phyloP scores from a whole-genome alignment of 2,797 vertebrate genomes.

The Oceanodroma leucorhoa region DNA sequence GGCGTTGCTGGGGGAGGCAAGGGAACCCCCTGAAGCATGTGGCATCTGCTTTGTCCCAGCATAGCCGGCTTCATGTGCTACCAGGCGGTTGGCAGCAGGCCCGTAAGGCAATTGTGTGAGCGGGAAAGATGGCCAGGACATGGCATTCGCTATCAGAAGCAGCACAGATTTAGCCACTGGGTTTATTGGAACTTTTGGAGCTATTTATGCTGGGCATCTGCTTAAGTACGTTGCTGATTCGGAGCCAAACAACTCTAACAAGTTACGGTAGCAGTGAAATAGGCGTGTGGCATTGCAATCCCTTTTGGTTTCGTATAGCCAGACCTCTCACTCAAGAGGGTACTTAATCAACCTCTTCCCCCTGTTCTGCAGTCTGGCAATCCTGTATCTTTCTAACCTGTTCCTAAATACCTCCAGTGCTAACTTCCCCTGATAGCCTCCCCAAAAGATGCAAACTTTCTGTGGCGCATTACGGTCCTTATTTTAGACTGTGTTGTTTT shows the following conservation, averaged over 20 bases:
- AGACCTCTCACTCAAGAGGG: background rate
- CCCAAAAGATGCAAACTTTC: background rate
- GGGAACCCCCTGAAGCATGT: background rate
- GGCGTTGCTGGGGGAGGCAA: background rate
- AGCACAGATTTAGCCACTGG: background rate
- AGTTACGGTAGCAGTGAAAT: background rate
- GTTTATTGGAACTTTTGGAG: background rate
- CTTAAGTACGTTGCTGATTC: background rate
- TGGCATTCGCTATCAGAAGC: background rate
- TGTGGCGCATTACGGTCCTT: fast-evolving
- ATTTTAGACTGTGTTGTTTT: background rate
- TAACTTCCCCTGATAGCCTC: background rate
- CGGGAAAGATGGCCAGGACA: background rate
- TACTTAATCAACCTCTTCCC: background rate
- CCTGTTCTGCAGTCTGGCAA: background rate
- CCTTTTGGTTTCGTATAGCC: background rate
- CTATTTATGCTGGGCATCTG: constrained; percentile 6
- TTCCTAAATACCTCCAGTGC: background rate
- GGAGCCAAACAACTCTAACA: background rate
- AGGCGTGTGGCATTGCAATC: fast-evolving
- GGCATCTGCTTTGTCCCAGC: fast-evolving
- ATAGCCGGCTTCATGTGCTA: background rate
- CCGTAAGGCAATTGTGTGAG: background rate
- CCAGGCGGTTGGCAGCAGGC: background rate
- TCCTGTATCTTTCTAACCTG: background rate